Evolutionary conservation across 2,797 vertebrate species (phyloP).

Genomic region (Poeciliopsis infans): DNA sequence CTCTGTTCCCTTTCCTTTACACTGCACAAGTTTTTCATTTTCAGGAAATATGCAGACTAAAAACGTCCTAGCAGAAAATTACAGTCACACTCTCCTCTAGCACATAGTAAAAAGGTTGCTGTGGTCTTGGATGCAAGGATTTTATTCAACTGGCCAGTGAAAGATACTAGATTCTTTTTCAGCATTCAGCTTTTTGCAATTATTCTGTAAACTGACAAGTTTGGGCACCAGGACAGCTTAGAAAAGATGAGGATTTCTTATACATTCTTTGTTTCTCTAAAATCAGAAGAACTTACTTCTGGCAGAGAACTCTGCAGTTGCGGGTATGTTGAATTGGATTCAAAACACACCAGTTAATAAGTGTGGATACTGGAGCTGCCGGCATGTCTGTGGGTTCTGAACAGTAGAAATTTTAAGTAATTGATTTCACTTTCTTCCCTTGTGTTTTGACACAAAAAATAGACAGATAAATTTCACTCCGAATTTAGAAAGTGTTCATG

Average conservation of each 20-base stretch:
- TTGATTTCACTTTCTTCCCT: not conserved
- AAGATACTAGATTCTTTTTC: not conserved
- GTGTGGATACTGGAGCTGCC: not conserved
- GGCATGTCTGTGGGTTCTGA: not conserved
- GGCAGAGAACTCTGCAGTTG: not conserved
- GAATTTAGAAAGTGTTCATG: not conserved
- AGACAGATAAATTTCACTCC: not conserved
- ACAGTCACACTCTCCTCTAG: not conserved
- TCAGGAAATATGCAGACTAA: not conserved
- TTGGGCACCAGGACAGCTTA: not conserved
- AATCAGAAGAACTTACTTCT: not conserved
- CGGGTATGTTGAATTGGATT: not conserved
- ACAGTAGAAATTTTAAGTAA: not conserved
- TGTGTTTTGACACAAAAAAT: not conserved
- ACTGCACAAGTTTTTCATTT: not conserved
- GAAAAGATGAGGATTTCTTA: not conserved
- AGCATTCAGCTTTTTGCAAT: not conserved
- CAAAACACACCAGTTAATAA: not conserved
- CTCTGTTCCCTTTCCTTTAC: not conserved
- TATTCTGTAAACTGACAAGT: not conserved
- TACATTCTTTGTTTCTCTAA: constrained; percentile 4
- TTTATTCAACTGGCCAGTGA: not conserved
- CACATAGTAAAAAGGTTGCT: not conserved
- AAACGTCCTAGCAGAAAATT: not conserved
- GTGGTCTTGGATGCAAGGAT: not conserved